A percentile compares a stretch with the other conserved stretches of the same genome.
These are phyloP conservation scores for Zingel zingel DNA, from an alignment of 2,113 vertebrate species.

Conservation along the genomic window DNA sequence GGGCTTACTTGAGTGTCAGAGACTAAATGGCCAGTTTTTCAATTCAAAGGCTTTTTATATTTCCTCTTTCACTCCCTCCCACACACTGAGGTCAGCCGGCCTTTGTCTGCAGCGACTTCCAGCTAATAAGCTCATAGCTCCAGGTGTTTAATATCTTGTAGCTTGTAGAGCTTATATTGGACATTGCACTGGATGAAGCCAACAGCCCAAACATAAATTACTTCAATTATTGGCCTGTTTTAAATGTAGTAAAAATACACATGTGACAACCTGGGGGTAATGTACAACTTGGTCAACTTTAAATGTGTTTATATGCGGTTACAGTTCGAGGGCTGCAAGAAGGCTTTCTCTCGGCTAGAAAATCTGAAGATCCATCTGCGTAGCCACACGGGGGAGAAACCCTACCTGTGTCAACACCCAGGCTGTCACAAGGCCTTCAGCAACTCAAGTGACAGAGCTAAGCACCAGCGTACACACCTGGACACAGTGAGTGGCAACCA, in stretches of 20 bases:
- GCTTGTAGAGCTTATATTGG: not conserved
- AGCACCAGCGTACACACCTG: conserved; percentile 97
- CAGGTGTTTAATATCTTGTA: not conserved
- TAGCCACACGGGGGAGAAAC: conserved; percentile 97
- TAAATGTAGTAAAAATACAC: conserved; percentile 16
- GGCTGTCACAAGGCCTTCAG: conserved; percentile 98
- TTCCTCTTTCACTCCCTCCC: conserved; percentile 28
- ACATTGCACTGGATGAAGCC: not conserved
- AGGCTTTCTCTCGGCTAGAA: conserved; percentile 97
- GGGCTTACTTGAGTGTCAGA: conserved; percentile 3
- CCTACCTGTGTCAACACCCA: conserved; percentile 93
- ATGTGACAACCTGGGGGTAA: not conserved
- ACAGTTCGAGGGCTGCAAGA: conserved; percentile 97
- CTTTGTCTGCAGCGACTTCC: conserved; percentile 34
- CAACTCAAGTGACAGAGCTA: conserved; percentile 98
- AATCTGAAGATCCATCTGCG: conserved; percentile 98
- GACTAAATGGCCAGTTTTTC: conserved; percentile 25
- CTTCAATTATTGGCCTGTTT: not conserved
- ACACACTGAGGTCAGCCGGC: conserved; percentile 46
- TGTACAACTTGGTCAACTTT: not conserved
- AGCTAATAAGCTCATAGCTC: conserved; percentile 22
- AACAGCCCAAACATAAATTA: not conserved
- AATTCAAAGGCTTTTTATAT: conserved; percentile 18
- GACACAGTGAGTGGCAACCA: conserved; percentile 81
- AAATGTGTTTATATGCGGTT: conserved; percentile 21